Evolutionary conservation across 2,797 vertebrate genomes (phyloP), one percentile per base, ranked within the genome.

Genomic region (Melanotaenia pygmaea): DNA sequence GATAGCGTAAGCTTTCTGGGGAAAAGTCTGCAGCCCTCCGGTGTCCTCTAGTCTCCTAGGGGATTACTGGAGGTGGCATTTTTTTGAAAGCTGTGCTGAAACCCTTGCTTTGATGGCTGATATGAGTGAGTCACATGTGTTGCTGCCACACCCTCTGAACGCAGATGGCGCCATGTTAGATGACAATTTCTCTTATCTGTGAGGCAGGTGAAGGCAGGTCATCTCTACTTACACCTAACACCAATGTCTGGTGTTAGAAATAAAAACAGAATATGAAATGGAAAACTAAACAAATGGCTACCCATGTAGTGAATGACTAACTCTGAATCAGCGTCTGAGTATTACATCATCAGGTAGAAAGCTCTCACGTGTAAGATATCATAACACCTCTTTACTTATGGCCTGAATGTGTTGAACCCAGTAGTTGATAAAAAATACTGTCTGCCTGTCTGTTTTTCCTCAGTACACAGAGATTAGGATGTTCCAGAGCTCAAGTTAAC

Each of bases 71-170:
- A 54, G 62, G 83, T 86, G 73, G 80, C 57, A 28, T 72, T 79
- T 73, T 32, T 72, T 64, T 83, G 63, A 69, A 59, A 70, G 85
- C 80, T 47, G 63, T 81, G 75, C 78, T 28, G 2, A 85, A 51
- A 78, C 65, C 72, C 64, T 83, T 1, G 51, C 78, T 86, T 76
- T 83, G 67, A 85, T 77, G 72, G 73, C 22, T 26, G 60, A 85
- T 77, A 67, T 60, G 72, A 77, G 72, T 87, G 77, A 91, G 80
- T 93, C 92, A 91, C 80, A 77, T 86, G 82, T 60, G 69, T 75
- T 59, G 69, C 74, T 0, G 79, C 89, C 93, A 86, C 92, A 67
- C 90, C 93, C 85, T 84, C 67, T 6, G 67, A 86, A 71, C 74
- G 76, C 86, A 93, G 76, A 81, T 87, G 70, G 88, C 84, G 77